Conservation (phyloP, 2,797 vertebrate species). For the Streptopelia turtur region DNA sequence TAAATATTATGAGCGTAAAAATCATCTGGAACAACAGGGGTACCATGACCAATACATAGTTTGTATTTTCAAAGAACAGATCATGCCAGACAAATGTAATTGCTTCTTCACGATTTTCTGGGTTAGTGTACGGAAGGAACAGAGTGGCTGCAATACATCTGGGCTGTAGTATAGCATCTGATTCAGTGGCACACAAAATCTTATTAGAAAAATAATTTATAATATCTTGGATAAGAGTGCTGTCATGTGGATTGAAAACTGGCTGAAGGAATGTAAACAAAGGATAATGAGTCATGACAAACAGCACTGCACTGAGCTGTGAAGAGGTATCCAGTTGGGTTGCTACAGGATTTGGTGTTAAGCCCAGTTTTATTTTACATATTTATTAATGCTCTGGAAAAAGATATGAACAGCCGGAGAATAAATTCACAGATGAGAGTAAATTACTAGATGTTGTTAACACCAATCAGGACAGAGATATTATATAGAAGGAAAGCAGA, state of each 20-base stretch:
- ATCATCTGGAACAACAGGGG: not conserved
- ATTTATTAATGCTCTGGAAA: conserved; percentile 46
- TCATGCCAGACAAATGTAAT: conserved; percentile 3
- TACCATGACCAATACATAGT: not conserved
- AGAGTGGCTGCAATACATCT: not conserved
- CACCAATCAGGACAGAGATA: not conserved
- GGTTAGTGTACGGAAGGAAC: not conserved
- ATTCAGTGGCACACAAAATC: conserved; percentile 24
- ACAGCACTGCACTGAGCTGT: conserved; percentile 1
- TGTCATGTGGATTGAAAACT: conserved; percentile 7
- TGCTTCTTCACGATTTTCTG: not conserved
- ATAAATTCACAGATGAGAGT: not conserved
- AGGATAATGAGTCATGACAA: conserved; percentile 40
- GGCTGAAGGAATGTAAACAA: conserved; percentile 15
- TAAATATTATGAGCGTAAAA: not conserved
- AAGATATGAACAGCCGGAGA: conserved; percentile 16
- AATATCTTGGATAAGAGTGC: not conserved
- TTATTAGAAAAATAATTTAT: conserved; percentile 44
- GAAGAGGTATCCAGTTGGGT: conserved; percentile 9
- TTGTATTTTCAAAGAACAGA: conserved; percentile 23
- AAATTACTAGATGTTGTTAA: not conserved
- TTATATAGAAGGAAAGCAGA: not conserved
- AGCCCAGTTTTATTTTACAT: conserved; percentile 31
- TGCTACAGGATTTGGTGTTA: conserved; percentile 12
- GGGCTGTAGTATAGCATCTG: not conserved